Evolutionary conservation across 1,140 invertebrate genomes (phyloP), one percentile per base, ranked within the genome.

Genomic region (Drosophila pachea): DNA sequence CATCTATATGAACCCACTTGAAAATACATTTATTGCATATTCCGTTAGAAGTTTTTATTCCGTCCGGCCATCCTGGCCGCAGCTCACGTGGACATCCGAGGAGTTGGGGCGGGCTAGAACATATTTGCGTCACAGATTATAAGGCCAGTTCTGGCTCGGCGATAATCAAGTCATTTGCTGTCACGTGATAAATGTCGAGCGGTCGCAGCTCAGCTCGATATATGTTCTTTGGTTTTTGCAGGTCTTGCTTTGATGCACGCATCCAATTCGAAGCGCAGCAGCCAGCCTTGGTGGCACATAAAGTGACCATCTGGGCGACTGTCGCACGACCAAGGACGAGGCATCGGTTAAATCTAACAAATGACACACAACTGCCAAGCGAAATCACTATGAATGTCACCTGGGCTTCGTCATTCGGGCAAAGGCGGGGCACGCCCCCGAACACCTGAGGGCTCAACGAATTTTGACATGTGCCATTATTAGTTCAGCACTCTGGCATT

Each of bases 401-500:
- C 79, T 68, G 73, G 74, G 81, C 86, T 79, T 86, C 81, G 76
- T 83, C 79, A 76, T 67, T 76, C 76, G 68, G 70, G 65, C 79
- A 64, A 70, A 70, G 55, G 72, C 59, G 72, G 55, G 60, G 8
- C 33, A 7, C 7, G n/a, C 7, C 62, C 32, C 54, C 31, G 3
- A 50, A 43, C 52, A 52, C 53, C 68, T 73, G 69, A 43, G 58
- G 65, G 69, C 72, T 55, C 61, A 88, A 86, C 73, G 78, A 88
- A 86, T 88, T 88, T 88, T 88, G 86, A 88, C 86, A 88, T 83
- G 86, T 86, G 87, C 76, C 82, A 88, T 88, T 88, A 88, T 88
- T 88, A 88, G 86, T 88, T 88, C 82, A 86, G 78, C 81, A 82
- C 79, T 82, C 75, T 74, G 76, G 62, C 50, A 70, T 66, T 86